Percentiles rank a stretch among this genome's conserved stretches.
Evolutionary conservation across 2,113 vertebrate species (phyloP).

Genomic region (Oncorhynchus kisutch): DNA sequence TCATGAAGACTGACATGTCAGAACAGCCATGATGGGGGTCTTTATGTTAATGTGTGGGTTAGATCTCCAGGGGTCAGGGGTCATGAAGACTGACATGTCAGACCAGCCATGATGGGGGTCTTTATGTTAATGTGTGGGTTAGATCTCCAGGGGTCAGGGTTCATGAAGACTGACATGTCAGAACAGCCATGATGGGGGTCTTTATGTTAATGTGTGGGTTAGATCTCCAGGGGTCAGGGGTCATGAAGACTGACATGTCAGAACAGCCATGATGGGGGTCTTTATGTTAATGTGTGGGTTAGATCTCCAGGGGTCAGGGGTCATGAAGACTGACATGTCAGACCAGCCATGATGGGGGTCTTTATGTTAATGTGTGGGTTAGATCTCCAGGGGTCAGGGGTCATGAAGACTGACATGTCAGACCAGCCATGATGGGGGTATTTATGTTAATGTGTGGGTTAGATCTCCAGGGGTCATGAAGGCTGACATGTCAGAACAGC

Average conservation of each 20-base stretch:
- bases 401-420: constrained; percentile 71
- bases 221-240: constrained; percentile 63
- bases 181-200: too few species aligned
- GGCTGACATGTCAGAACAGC: constrained; percentile 51
- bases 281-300: constrained; percentile 1
- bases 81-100: constrained; percentile 77
- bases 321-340: constrained; percentile 75
- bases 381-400: constrained; percentile 79
- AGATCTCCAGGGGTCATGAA: constrained; percentile 85
- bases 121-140: constrained; percentile 1
- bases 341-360: neutral
- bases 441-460: constrained; percentile 12
- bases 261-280: too few species aligned
- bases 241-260: constrained; percentile 77
- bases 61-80: constrained; percentile 63
- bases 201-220: constrained; percentile 1
- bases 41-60: constrained; percentile 1
- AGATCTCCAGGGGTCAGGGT: constrained; percentile 62
- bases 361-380: constrained; percentile 12
- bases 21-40: too few species aligned
- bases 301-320: constrained; percentile 63
- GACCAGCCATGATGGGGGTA: neutral
- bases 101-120: too few species aligned
- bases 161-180: constrained; percentile 78
- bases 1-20: constrained; percentile 77